A percentile compares a stretch with the other conserved stretches of the same genome.
Conservation (phyloP, 2,113 vertebrate genomes). For the Corythoichthys haematopterus region DNA sequence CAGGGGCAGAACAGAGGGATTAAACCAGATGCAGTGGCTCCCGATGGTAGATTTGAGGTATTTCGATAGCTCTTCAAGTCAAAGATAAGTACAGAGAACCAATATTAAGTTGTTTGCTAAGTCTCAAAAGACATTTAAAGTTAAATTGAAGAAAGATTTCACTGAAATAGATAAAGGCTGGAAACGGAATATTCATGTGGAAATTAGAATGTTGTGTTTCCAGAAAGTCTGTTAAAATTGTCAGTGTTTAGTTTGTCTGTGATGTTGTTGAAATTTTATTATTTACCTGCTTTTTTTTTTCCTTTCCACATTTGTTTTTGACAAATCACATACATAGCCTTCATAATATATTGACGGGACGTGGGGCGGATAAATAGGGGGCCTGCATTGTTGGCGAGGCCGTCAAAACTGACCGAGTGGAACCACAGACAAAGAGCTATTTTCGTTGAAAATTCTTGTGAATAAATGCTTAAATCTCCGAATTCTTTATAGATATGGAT, state of each 20-base stretch:
- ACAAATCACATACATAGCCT: not conserved
- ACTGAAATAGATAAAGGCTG: not conserved
- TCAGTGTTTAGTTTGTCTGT: not conserved
- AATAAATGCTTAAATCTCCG: too few relatives aligned
- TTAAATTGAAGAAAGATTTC: slow-evolving; percentile 7
- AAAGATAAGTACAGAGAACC: slow-evolving; percentile 5
- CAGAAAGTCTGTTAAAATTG: not conserved
- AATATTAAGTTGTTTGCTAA: not conserved
- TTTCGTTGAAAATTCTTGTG: too few relatives aligned
- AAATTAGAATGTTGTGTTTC: not conserved
- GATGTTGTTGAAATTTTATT: slow-evolving; percentile 14
- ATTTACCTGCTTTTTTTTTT: not conserved
- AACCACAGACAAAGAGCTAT: too few relatives aligned
- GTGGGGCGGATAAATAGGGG: too few relatives aligned
- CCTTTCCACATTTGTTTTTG: not conserved
- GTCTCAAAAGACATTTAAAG: not conserved
- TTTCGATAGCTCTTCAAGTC: not conserved
- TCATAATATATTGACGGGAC: too few relatives aligned
- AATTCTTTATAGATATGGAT: too few relatives aligned
- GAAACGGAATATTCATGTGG: slow-evolving; percentile 1
- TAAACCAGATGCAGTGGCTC: slow-evolving; percentile 44
- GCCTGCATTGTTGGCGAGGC: too few relatives aligned
- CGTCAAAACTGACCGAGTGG: too few relatives aligned
- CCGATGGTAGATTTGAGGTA: slow-evolving; percentile 17
- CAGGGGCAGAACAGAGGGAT: slow-evolving; percentile 48